Percentiles rank a stretch among this genome's conserved stretches.
These are phyloP conservation scores for Trilocha varians DNA, from an alignment of 2,888 invertebrate genomes.

Conservation along the genomic window DNA sequence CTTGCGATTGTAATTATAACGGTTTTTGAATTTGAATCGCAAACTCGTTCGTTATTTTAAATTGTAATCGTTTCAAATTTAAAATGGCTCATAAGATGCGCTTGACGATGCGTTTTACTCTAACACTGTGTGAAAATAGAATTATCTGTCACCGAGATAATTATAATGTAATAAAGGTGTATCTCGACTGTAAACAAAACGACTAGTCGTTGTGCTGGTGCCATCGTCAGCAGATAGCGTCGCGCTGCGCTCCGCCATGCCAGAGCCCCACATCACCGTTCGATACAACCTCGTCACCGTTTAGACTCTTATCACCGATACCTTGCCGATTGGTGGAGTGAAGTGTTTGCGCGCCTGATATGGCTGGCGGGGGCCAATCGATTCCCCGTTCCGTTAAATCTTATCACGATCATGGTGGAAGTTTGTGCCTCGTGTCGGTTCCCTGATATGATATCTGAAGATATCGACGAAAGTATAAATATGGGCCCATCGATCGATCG, in stretches of 20 bases:
- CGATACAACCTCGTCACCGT: slow-evolving; percentile 15
- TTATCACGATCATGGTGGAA: slow-evolving; percentile 69
- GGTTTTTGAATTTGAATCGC: too few relatives aligned
- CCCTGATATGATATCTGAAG: slow-evolving; percentile 67
- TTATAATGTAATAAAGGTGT: slow-evolving; percentile 64
- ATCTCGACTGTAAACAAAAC: slow-evolving; percentile 57
- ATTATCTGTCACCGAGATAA: slow-evolving; percentile 49
- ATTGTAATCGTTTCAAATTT: background rate
- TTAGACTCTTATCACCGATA: slow-evolving; percentile 46
- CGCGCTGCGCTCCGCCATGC: slow-evolving; percentile 16
- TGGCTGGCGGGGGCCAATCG: slow-evolving; percentile 57
- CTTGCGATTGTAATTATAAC: too few relatives aligned
- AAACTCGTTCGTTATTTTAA: background rate
- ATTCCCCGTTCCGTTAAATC: slow-evolving; percentile 56
- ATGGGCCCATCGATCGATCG: slow-evolving; percentile 71
- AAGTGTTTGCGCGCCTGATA: slow-evolving; percentile 67
- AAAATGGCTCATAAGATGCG: background rate
- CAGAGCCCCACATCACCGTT: slow-evolving; percentile 19
- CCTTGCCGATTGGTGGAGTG: slow-evolving; percentile 59
- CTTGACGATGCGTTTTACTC: background rate
- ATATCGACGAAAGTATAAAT: slow-evolving; percentile 72
- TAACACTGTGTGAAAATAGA: slow-evolving; percentile 26
- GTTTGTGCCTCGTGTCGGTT: slow-evolving; percentile 58
- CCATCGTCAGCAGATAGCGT: slow-evolving; percentile 45
- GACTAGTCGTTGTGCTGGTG: slow-evolving; percentile 41